These are phyloP conservation scores for Petrosia ficiformis DNA, from an alignment of 37 sponge, comb jelly and placozoan species.

Conservation along the genomic window DNA sequence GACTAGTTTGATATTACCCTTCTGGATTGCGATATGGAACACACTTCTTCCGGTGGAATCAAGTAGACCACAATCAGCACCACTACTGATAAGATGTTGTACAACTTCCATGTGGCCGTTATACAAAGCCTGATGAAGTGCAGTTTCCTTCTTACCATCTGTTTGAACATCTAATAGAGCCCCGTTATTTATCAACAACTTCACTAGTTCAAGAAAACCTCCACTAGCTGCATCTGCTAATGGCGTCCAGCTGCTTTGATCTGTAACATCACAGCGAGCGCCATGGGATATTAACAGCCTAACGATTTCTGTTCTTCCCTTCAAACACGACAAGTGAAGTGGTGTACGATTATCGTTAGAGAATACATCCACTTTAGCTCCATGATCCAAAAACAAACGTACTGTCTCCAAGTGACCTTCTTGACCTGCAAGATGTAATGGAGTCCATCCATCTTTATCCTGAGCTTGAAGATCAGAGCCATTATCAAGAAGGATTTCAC, in stretches of 20 bases:
- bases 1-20: slow-evolving; percentile 45
- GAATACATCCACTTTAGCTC: slow-evolving; percentile 44
- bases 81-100: slow-evolving; percentile 39
- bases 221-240: slow-evolving; percentile 71
- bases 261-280: slow-evolving; percentile 59
- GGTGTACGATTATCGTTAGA: slow-evolving; percentile 65
- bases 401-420: slow-evolving; percentile 48
- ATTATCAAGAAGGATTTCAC: slow-evolving; percentile 56
- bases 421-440: slow-evolving; percentile 59
- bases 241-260: slow-evolving; percentile 67
- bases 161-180: slow-evolving; percentile 56
- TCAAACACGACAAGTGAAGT: slow-evolving; percentile 61
- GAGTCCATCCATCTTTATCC: slow-evolving; percentile 59
- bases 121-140: slow-evolving; percentile 59
- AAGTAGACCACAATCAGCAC: slow-evolving; percentile 18
- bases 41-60: slow-evolving; percentile 51
- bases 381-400: slow-evolving; percentile 48
- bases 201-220: slow-evolving; percentile 79
- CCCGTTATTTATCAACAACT: slow-evolving; percentile 65
- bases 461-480: slow-evolving; percentile 42
- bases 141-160: slow-evolving; percentile 48
- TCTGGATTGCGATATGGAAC: slow-evolving; percentile 59
- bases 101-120: slow-evolving; percentile 60
- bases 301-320: slow-evolving; percentile 56
- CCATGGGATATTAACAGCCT: slow-evolving; percentile 45